These are phyloP conservation scores for Pangasius mekongensis DNA, from an alignment of 2,797 vertebrate species.

Conservation along the genomic window DNA sequence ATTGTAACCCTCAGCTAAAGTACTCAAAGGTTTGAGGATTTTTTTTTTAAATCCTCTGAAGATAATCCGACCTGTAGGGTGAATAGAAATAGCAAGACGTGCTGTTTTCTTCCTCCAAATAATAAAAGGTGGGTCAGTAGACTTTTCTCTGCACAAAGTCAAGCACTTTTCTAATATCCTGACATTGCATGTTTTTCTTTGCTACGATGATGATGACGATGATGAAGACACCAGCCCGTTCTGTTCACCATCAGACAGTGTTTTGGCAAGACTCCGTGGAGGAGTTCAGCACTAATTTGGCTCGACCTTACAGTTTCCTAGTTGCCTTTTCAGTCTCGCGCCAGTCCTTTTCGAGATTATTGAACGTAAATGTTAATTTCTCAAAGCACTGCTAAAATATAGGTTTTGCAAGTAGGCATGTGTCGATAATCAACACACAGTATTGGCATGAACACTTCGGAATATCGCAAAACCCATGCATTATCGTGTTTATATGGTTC, in stretches of 20 bases:
- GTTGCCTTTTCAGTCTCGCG: slow-evolving; percentile 73
- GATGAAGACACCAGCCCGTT: slow-evolving; percentile 64
- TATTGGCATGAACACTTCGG: neutral
- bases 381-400: neutral
- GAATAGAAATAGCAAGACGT: neutral
- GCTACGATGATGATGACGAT: neutral
- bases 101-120: neutral
- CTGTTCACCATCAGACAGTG: slow-evolving; percentile 57
- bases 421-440: neutral
- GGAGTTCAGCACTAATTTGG: neutral
- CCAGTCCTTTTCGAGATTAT: slow-evolving; percentile 47
- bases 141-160: slow-evolving; percentile 74
- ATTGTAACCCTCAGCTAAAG: slow-evolving; percentile 14
- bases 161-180: slow-evolving; percentile 76
- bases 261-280: neutral
- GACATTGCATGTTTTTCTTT: slow-evolving; percentile 54
- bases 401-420: neutral
- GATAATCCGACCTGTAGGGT: neutral
- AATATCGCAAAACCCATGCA: neutral
- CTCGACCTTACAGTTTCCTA: slow-evolving; percentile 64
- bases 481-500: neutral
- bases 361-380: slow-evolving; percentile 20
- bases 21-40: slow-evolving; percentile 23
- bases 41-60: slow-evolving; percentile 1
- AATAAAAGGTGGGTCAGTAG: slow-evolving; percentile 42